Evolutionary conservation across 2,113 vertebrate genomes (phyloP), one percentile per base, ranked within the genome.

Genomic region (Melanerpes formicivorus): DNA sequence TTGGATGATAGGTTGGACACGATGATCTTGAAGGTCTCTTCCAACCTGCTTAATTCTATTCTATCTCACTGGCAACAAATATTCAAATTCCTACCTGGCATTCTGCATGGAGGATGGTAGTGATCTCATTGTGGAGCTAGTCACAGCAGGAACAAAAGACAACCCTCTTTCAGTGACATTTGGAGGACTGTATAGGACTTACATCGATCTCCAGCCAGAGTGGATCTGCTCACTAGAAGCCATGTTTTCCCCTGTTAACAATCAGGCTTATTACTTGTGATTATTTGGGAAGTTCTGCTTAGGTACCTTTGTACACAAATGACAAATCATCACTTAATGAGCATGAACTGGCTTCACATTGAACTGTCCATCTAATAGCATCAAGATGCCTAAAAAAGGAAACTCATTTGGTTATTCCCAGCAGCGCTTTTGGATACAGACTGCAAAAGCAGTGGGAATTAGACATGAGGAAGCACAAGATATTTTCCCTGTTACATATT

Each of bases 381-480:
- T 70, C 85, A 85, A 93, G 79, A 92, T 50, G 74, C 34, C 94
- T 80, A 86, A 91, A 95, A 92, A 95, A 97, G 93, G 91, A 96
- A 96, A 95, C 22, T 88, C 54, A 5, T 80, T 92, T 96, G 74
- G 81, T 90, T 87, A 90, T 92, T 97, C 94, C 70, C 90, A 95
- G 93, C 94, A 94, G 96, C 84, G 76, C 90, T 96, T 96, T 96
- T 81, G 83, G 91, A 83, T 88, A 78, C 17, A 90, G 91, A 58
- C 93, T 94, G 84, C 65, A 95, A 90, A 87, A 91, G 71, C 94
- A 93, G 87, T 94, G 94, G 92, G 96, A 97, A 97, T 96, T 77
- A 96, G 88, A 92, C 94, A 94, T 88, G 84, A 97, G 95, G 94
- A 95, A 96, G 74, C 81, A 91, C 67, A 90, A 94, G 84, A 88